Percentiles rank a stretch among this genome's conserved stretches.
These are phyloP conservation scores for Notarius quadriscutis DNA, from an alignment of 2,113 vertebrate species.

Conservation along the genomic window DNA sequence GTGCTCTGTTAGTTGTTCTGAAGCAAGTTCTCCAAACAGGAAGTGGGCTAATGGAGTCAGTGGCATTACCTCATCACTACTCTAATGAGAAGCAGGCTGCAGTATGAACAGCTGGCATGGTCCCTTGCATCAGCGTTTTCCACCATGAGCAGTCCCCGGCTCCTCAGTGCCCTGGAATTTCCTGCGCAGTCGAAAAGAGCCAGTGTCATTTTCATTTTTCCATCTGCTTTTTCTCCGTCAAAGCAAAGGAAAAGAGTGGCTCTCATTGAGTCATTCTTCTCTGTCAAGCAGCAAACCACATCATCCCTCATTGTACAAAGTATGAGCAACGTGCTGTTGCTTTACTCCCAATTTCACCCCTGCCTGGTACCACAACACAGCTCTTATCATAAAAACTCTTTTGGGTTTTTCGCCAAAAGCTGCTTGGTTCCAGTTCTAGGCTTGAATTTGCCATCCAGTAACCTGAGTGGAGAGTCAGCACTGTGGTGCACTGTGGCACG, in stretches of 20 bases:
- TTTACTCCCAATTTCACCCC: slow-evolving; percentile 8
- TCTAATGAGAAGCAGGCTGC: slow-evolving; percentile 48
- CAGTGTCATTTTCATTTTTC: slow-evolving; percentile 56
- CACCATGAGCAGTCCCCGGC: slow-evolving; percentile 29
- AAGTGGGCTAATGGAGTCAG: slow-evolving; percentile 43
- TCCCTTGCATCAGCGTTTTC: slow-evolving; percentile 53
- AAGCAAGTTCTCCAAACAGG: slow-evolving; percentile 34
- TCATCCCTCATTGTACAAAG: slow-evolving; percentile 33
- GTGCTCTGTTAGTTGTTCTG: slow-evolving; percentile 59
- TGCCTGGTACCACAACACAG: slow-evolving; percentile 13
- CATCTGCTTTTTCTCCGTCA: slow-evolving; percentile 35
- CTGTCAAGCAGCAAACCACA: slow-evolving; percentile 32
- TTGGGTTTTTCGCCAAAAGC: not conserved
- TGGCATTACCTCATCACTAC: slow-evolving; percentile 39
- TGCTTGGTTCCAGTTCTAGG: not conserved
- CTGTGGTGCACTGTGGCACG: not conserved
- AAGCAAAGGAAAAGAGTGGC: slow-evolving; percentile 35
- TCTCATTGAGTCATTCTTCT: slow-evolving; percentile 38
- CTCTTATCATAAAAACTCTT: slow-evolving; percentile 14
- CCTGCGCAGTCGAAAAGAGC: slow-evolving; percentile 55
- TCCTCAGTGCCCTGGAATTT: slow-evolving; percentile 57
- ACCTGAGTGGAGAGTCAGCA: not conserved
- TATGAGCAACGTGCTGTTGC: slow-evolving; percentile 34
- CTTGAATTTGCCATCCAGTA: slow-evolving; percentile 12
- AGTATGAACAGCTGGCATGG: slow-evolving; percentile 55